These are phyloP conservation scores for Mergus octosetaceus DNA, from an alignment of 2,797 vertebrate genomes.

Conservation along the genomic window DNA sequence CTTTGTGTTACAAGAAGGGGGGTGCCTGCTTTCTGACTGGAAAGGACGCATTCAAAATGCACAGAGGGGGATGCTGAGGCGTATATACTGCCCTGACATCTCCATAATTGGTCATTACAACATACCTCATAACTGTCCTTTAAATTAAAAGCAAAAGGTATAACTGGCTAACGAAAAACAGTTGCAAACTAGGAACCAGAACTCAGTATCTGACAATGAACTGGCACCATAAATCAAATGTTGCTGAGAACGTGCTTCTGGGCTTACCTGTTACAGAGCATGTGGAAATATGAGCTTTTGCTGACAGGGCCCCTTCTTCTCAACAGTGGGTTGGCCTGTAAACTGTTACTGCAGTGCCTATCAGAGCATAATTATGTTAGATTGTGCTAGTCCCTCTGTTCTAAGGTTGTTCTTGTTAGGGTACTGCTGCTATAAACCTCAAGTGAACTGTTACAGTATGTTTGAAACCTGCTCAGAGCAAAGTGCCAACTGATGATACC, in stretches of 20 bases:
- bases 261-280: neutral
- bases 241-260: neutral
- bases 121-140: rapidly evolving
- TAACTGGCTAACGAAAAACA: neutral
- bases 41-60: rapidly evolving
- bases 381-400: rapidly evolving
- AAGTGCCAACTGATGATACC: rapidly evolving
- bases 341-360: neutral
- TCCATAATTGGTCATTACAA: neutral
- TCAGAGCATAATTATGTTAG: neutral
- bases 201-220: neutral
- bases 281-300: neutral
- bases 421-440: neutral
- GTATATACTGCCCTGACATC: neutral
- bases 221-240: neutral
- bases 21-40: neutral
- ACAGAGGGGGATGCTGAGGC: neutral
- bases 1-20: neutral
- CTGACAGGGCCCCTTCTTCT: neutral
- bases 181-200: neutral
- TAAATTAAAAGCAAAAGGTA: neutral
- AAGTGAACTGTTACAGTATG: rapidly evolving
- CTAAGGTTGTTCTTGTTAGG: neutral
- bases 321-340: neutral
- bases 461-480: neutral